Conservation (phyloP, 1,140 invertebrate species). For the Myzus persicae region DNA sequence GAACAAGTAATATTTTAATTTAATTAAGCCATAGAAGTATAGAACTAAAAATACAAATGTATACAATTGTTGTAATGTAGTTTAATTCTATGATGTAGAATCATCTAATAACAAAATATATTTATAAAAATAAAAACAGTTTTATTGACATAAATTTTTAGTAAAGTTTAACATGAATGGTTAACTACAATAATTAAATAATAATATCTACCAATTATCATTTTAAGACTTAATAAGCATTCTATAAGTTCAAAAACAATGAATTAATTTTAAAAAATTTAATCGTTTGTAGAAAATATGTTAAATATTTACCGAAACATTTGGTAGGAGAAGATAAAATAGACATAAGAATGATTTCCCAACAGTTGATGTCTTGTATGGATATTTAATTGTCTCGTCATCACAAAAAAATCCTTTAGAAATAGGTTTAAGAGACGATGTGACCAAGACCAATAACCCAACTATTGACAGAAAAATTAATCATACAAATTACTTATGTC, state of each 20-base stretch:
- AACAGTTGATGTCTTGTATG: constrained; percentile 65
- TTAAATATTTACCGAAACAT: constrained; percentile 31
- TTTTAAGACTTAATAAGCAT: too few species aligned
- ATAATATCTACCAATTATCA: too few species aligned
- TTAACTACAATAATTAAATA: too few species aligned
- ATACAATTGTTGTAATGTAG: not conserved
- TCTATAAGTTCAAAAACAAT: too few species aligned
- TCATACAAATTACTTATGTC: constrained; percentile 24
- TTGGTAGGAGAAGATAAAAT: constrained; percentile 51
- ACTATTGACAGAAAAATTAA: constrained; percentile 63
- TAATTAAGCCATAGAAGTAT: not conserved
- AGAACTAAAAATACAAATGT: not conserved
- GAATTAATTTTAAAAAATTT: too few species aligned
- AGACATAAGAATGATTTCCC: constrained; percentile 60
- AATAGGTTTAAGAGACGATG: constrained; percentile 65
- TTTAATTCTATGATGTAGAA: too few species aligned
- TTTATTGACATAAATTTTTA: too few species aligned
- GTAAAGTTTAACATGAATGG: too few species aligned
- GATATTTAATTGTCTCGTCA: constrained; percentile 71
- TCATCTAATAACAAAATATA: too few species aligned
- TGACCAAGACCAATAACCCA: constrained; percentile 63
- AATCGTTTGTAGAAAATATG: not conserved
- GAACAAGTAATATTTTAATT: not conserved
- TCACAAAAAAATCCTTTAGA: constrained; percentile 73
- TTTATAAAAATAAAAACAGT: too few species aligned